These are phyloP conservation scores for Oreocharis arfaki DNA, from an alignment of 2,113 vertebrate genomes.

Conservation along the genomic window DNA sequence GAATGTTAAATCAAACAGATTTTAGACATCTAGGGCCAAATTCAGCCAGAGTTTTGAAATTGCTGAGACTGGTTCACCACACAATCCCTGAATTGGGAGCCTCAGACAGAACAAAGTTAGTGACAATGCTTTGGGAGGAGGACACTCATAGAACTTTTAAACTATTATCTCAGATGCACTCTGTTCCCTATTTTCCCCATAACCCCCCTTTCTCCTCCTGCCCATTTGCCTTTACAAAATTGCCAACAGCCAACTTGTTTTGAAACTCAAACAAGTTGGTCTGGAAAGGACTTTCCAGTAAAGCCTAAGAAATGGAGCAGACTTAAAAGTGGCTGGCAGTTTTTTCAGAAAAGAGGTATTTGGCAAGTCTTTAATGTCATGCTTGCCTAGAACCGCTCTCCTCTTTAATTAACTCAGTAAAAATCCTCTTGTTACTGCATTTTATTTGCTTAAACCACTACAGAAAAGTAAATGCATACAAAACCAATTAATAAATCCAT, in stretches of 20 bases:
- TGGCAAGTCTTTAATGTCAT: constrained; percentile 58
- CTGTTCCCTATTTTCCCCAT: neutral
- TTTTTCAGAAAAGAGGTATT: constrained; percentile 50
- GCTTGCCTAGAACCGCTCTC: constrained; percentile 51
- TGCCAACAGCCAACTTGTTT: neutral
- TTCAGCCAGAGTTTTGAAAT: neutral
- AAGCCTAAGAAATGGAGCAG: constrained; percentile 20
- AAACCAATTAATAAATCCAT: constrained; percentile 18
- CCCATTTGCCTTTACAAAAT: neutral
- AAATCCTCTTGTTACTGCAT: constrained; percentile 38
- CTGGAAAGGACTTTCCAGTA: constrained; percentile 43
- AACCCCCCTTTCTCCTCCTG: neutral
- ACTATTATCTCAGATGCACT: neutral
- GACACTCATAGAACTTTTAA: neutral
- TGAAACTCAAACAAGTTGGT: constrained; percentile 24
- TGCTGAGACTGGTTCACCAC: neutral
- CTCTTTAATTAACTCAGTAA: constrained; percentile 55
- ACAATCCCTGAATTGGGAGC: neutral
- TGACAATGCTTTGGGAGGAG: neutral
- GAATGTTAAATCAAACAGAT: neutral
- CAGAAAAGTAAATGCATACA: constrained; percentile 28
- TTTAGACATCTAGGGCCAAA: neutral
- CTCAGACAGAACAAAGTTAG: neutral
- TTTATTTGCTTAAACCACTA: constrained; percentile 46
- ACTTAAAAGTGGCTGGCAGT: constrained; percentile 40